Evolutionary conservation across 2,888 invertebrate genomes (phyloP).

Genomic region (Endomychus coccineus): DNA sequence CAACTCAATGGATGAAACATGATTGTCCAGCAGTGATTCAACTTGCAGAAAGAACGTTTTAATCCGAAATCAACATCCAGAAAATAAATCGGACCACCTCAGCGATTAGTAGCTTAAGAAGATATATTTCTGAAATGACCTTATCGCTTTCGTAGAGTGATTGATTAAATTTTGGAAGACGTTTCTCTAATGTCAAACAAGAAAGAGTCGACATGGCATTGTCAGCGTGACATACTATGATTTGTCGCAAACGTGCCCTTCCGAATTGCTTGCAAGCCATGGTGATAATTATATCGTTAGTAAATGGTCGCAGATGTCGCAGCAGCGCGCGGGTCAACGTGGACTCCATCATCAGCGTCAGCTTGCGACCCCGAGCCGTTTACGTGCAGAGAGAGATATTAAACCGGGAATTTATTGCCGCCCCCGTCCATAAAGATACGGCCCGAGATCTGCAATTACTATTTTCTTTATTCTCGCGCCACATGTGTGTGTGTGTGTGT

Average conservation of each 20-base stretch:
- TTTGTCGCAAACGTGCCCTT: conserved; percentile 33
- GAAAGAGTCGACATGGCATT: no score
- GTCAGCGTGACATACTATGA: conserved; percentile 40
- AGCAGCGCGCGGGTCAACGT: conserved; percentile 37
- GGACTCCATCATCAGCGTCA: conserved; percentile 43
- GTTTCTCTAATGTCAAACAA: no score
- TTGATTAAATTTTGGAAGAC: no score
- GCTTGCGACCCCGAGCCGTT: conserved; percentile 42
- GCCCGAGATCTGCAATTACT: conserved; percentile 35
- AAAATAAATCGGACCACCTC: no score
- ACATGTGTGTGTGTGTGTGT: conserved; percentile 25
- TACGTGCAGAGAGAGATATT: conserved; percentile 43
- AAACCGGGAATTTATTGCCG: conserved; percentile 43
- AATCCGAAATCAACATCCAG: no score
- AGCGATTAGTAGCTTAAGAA: no score
- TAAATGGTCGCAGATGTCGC: conserved; percentile 40
- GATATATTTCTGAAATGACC: no score
- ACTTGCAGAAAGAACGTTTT: no score
- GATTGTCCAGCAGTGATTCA: no score
- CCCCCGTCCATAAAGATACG: conserved; percentile 35
- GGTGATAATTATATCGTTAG: conserved; percentile 40
- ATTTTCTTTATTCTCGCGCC: conserved; percentile 33
- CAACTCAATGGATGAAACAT: no score
- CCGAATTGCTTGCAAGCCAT: conserved; percentile 20
- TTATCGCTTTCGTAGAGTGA: no score